phyloP scores from a whole-genome alignment of 2,888 invertebrate species.

The Ennomos fuscantarius region DNA sequence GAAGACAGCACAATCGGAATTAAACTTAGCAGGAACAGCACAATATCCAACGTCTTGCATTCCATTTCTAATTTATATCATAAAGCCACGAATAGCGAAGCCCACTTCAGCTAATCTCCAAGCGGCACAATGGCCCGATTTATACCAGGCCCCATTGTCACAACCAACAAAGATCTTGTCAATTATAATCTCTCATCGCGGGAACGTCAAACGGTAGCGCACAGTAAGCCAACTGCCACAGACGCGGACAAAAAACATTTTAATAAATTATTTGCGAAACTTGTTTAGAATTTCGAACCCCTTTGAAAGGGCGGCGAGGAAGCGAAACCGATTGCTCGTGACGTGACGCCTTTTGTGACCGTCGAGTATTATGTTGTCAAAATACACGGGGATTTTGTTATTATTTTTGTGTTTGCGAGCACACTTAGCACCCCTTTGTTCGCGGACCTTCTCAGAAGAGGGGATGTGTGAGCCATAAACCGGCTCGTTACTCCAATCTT shows the following conservation, averaged over 20 bases:
- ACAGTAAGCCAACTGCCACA: conserved; percentile 64
- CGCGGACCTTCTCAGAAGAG: conserved; percentile 71
- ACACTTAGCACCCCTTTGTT: conserved; percentile 83
- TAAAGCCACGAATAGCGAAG: conserved; percentile 54
- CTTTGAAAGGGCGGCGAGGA: conserved; percentile 78
- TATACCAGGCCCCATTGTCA: conserved; percentile 76
- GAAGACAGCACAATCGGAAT: conserved; percentile 63
- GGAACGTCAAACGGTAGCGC: conserved; percentile 80
- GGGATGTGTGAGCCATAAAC: conserved; percentile 74
- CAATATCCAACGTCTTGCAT: conserved; percentile 61
- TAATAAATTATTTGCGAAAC: conserved; percentile 84
- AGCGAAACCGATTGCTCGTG: conserved; percentile 83
- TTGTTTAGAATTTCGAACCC: conserved; percentile 70
- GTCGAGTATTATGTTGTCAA: conserved; percentile 84
- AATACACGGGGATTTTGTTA: conserved; percentile 84
- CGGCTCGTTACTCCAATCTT: conserved; percentile 68
- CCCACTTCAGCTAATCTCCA: conserved; percentile 70
- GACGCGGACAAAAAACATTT: conserved; percentile 61
- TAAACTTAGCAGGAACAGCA: conserved; percentile 68
- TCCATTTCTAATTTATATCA: conserved; percentile 66
- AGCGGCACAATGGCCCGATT: conserved; percentile 71
- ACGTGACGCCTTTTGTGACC: conserved; percentile 82
- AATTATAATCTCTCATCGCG: conserved; percentile 82
- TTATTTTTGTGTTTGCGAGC: conserved; percentile 84
- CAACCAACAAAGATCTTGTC: conserved; percentile 82